phyloP scores from a whole-genome alignment of 2,888 invertebrate species.

The Lasioglossum leucozonium region DNA sequence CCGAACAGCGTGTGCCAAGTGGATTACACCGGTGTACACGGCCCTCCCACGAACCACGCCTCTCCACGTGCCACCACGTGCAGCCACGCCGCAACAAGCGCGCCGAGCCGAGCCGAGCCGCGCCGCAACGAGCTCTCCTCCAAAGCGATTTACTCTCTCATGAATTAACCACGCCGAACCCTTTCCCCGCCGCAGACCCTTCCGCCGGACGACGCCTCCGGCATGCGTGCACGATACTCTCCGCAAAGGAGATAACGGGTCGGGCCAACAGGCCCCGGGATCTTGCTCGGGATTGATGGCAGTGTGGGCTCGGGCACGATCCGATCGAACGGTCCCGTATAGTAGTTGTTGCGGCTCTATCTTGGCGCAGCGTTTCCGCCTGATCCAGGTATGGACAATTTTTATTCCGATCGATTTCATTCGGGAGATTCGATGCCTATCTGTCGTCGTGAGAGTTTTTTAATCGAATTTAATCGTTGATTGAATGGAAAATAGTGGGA shows the following conservation, averaged over 20 bases:
- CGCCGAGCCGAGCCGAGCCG: not conserved
- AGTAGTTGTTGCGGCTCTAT: not conserved
- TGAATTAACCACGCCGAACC: conserved; percentile 2
- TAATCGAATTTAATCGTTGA: too few species aligned
- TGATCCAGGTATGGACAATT: not conserved
- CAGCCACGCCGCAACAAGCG: conserved; percentile 38
- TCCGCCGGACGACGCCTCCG: conserved; percentile 4
- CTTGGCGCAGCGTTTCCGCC: not conserved
- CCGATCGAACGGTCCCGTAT: not conserved
- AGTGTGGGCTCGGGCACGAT: not conserved
- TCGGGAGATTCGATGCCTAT: too few species aligned
- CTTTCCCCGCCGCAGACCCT: not conserved
- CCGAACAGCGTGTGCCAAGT: conserved; percentile 78
- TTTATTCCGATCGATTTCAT: not conserved
- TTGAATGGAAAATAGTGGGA: too few species aligned
- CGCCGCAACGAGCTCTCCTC: not conserved
- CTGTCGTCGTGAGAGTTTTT: too few species aligned
- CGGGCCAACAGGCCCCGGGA: not conserved
- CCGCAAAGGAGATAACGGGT: not conserved
- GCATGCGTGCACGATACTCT: conserved; percentile 3
- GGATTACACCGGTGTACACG: conserved; percentile 74
- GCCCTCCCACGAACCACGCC: conserved; percentile 79
- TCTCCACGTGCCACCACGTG: conserved; percentile 78
- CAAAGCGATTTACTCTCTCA: not conserved
- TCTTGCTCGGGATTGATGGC: not conserved